Base-by-base conservation (phyloP, 2,797 vertebrate genomes). In the Benthosema pterotum region DNA sequence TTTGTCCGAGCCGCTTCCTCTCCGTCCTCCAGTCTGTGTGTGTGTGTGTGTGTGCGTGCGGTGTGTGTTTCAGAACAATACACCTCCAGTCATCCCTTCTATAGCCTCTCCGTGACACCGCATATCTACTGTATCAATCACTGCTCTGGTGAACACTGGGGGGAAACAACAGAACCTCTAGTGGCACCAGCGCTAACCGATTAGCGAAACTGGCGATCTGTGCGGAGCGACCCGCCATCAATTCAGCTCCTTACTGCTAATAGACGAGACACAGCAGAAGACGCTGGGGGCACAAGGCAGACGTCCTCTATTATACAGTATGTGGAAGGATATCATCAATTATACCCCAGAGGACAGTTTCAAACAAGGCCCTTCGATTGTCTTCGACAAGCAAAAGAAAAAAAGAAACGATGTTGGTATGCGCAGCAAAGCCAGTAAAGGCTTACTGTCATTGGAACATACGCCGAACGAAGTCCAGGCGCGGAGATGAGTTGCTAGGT, bases 41-140 rank as follows among this genome's bases (percentile, higher is more conserved):
- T 76, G 55, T 64, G 58, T 52, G 16, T 42, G 15, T 52, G 50
- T 52, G 50, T 25, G 50, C 13, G 50, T 25, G 50, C 22, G 50
- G 22, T 69, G 65, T 75, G 78, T 67, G 79, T 79, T 84, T 60
- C 67, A 5, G 42, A 73, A 87, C 83, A 89, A 87, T 82, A 60
- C 69, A 47, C 62, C 80, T 82, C 70, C 78, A 83, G 81, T 83
- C 28, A 74, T 71, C 52, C 8, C 63, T 57, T 69, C 66, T 45
- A n/a, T 63, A n/a, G n/a, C 71, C 52, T 74, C 49, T 56, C 67
- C 15, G 43, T 19, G 42, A 17, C 18, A 63, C 56, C 62, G n/a
- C n/a, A 17, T 18, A 38, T 38, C 67, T 19, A 22, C 51, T 70
- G 74, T 51, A 72, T 71, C 52, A 11, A 85, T 83, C 65, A 57